These are phyloP conservation scores for Paradoxurus hermaphroditus DNA, from an alignment of 2,113 vertebrate genomes.

Conservation along the genomic window DNA sequence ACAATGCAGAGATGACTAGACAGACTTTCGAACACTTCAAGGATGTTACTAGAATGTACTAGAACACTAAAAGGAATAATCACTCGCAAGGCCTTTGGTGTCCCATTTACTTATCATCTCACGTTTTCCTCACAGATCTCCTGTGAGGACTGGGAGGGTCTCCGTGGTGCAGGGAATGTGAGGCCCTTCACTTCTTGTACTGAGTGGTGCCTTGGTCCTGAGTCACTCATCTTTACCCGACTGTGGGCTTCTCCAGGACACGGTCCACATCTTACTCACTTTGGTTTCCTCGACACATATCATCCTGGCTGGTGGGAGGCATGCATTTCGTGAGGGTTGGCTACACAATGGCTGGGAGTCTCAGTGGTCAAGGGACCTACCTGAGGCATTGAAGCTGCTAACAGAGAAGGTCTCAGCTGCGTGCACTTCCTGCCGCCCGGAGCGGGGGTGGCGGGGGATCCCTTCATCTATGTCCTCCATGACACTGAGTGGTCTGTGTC, in stretches of 20 bases:
- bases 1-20: neutral
- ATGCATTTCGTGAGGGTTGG: neutral
- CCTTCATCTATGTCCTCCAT: neutral
- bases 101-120: neutral
- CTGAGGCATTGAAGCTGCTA: neutral
- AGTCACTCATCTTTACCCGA: neutral
- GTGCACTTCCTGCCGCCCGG: fast-evolving
- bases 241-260: neutral
- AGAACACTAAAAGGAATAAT: neutral
- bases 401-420: neutral
- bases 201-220: fast-evolving
- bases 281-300: neutral
- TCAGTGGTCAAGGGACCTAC: neutral
- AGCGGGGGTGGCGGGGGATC: neutral
- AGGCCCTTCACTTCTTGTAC: neutral
- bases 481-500: neutral
- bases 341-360: neutral
- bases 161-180: neutral
- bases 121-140: neutral
- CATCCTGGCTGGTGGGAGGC: neutral
- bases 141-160: neutral
- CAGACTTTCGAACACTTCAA: neutral
- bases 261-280: neutral
- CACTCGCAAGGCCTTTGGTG: neutral
- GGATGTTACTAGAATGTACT: neutral